Conservation (phyloP, 2,113 vertebrate genomes). For the Scomber colias region DNA sequence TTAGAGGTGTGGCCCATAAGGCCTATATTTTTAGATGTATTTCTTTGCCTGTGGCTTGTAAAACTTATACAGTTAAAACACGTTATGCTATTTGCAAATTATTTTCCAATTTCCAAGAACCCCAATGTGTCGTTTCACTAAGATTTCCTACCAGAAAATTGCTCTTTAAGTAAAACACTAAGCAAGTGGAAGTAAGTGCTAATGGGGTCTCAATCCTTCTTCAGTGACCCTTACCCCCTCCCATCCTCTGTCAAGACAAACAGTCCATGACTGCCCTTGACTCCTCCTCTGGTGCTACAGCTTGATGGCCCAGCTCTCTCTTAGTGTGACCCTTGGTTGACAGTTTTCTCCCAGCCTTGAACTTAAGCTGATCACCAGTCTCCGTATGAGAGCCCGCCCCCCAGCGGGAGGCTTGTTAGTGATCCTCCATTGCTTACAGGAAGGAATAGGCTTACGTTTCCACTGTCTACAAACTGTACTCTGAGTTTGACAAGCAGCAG, state of each 20-base stretch:
- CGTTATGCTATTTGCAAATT: background rate
- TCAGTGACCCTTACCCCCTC: slow-evolving; percentile 67
- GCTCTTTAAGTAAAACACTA: slow-evolving; percentile 64
- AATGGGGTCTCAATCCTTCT: slow-evolving; percentile 73
- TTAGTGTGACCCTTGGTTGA: slow-evolving; percentile 70
- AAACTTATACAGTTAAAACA: background rate
- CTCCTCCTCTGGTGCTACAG: slow-evolving; percentile 74
- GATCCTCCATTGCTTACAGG: slow-evolving; percentile 61
- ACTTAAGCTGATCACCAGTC: slow-evolving; percentile 70
- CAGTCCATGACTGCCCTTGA: slow-evolving; percentile 79
- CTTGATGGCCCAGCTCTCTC: slow-evolving; percentile 63
- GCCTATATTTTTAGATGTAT: background rate
- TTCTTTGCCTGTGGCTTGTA: background rate
- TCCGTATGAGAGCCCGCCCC: slow-evolving; percentile 52
- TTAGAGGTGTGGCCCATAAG: background rate
- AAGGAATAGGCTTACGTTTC: slow-evolving; percentile 65
- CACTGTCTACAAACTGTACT: slow-evolving; percentile 23
- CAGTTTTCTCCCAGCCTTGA: slow-evolving; percentile 73
- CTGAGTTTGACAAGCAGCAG: slow-evolving; percentile 15
- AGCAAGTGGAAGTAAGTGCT: slow-evolving; percentile 77
- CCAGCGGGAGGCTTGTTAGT: slow-evolving; percentile 72
- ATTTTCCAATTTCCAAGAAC: background rate
- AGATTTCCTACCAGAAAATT: slow-evolving; percentile 42
- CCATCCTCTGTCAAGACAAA: slow-evolving; percentile 71
- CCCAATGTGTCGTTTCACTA: background rate